These are phyloP conservation scores for Nyctibius grandis DNA, from an alignment of 2,797 vertebrate species.

Conservation along the genomic window DNA sequence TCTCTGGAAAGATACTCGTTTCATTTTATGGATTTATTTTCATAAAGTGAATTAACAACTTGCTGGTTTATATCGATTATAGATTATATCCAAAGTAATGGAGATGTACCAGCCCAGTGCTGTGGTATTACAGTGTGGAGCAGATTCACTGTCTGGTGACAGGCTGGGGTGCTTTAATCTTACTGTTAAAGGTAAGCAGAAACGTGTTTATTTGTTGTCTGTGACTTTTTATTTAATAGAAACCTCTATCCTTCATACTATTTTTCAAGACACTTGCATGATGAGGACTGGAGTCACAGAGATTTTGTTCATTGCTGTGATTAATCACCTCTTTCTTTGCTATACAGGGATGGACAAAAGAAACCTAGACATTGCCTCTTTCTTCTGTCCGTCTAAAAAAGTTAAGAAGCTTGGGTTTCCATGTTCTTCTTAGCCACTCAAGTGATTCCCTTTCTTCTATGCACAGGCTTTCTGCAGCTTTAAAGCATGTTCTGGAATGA, in stretches of 20 bases:
- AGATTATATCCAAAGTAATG: slow-evolving; percentile 89
- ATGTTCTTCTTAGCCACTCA: neutral
- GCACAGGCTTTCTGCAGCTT: neutral
- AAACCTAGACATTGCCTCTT: neutral
- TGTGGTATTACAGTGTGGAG: slow-evolving; percentile 84
- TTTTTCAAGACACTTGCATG: neutral
- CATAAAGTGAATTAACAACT: neutral
- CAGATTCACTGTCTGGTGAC: slow-evolving; percentile 85
- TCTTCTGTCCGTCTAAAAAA: slow-evolving; percentile 17
- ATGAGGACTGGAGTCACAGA: slow-evolving; percentile 1
- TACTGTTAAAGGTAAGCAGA: slow-evolving; percentile 81
- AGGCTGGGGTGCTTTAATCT: slow-evolving; percentile 87
- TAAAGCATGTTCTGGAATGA: neutral
- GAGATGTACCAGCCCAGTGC: slow-evolving; percentile 89
- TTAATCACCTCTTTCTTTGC: slow-evolving; percentile 14
- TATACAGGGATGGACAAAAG: slow-evolving; percentile 2
- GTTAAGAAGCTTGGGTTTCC: neutral
- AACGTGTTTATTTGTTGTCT: neutral
- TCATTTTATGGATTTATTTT: neutral
- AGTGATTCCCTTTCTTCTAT: neutral
- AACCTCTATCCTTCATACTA: neutral
- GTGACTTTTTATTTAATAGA: neutral
- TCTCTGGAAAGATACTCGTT: neutral
- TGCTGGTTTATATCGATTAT: neutral
- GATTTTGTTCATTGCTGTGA: neutral